Evolutionary conservation across 2,113 vertebrate genomes (phyloP), one percentile per base, ranked within the genome.

Genomic region (Festucalex cinctus): DNA sequence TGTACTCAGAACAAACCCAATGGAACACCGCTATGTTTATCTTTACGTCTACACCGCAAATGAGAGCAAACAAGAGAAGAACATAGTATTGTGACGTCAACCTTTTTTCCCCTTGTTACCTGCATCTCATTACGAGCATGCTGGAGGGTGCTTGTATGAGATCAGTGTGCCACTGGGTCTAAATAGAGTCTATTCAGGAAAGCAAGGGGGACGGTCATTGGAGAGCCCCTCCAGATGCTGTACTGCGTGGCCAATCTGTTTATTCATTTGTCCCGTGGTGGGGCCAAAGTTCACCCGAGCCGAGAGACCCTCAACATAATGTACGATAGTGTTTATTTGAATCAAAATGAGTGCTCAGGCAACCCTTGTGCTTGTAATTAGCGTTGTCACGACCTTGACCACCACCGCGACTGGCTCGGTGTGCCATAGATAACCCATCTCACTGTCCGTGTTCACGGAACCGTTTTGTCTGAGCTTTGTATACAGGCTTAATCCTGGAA

Each of bases 181-280:
- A n/a, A 49, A 49, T 70, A 60, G 66, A 37, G 65, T 3, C 58
- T 77, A 49, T 84, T 75, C 78, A 48, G 59, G 12, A 22, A 53
- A 13, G n/a, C n/a, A 3, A 12, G 4, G 10, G 12, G 22, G 51
- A 9, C 68, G 78, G 81, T 86, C 80, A 81, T 71, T 70, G 75
- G 81, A 84, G 76, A 87, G 58, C 71, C 80, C 82, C 81, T 74
- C 79, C 79, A 84, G 81, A 80, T 81, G 83, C 78, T 77, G 39
- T 61, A 59, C 71, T 66, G 73, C 17, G 3, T 19, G 44, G 44
- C 44, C 44, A 46, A 46, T 84, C 79, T 86, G 82, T 76, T 85
- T 77, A 71, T 82, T 73, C 43, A 60, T 75, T 74, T 70, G 70
- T 65, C 65, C 63, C 9, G 20, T 49, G 59, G 69, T 70, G 54